phyloP scores from a whole-genome alignment of 1,140 invertebrate genomes.

The Micrasema longulum region DNA sequence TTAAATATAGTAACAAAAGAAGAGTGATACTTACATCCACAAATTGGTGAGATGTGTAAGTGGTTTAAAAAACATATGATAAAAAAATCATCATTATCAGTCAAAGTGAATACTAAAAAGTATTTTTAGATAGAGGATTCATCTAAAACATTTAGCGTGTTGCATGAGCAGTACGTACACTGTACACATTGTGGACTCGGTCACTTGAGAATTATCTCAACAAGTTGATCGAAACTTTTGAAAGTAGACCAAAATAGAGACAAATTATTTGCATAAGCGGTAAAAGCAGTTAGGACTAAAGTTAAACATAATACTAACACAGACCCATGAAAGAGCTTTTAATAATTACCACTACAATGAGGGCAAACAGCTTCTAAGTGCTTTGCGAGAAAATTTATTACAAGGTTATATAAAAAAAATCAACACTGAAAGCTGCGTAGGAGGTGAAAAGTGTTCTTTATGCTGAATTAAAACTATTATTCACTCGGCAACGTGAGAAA shows the following conservation, averaged over 20 bases:
- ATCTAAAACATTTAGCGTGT: too few species aligned
- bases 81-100: too few species aligned
- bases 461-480: constrained; percentile 9
- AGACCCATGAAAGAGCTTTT: not conserved
- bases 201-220: constrained; percentile 5
- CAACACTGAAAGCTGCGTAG: constrained; percentile 1
- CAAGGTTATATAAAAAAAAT: constrained; percentile 21
- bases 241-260: not conserved
- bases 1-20: too few species aligned
- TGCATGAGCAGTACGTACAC: not conserved
- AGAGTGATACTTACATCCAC: too few species aligned
- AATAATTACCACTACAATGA: not conserved
- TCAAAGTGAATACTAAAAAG: too few species aligned
- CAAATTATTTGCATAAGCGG: too few species aligned
- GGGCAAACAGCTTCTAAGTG: not conserved
- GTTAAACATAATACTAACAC: too few species aligned
- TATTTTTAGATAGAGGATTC: too few species aligned
- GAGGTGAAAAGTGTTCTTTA: constrained; percentile 2
- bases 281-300: too few species aligned
- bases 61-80: too few species aligned
- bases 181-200: not conserved
- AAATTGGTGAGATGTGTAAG: too few species aligned
- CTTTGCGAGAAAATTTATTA: constrained; percentile 18
- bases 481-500: not conserved
- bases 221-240: not conserved